Base-by-base conservation (phyloP, 2,888 invertebrate genomes). In the Timandra comae region DNA sequence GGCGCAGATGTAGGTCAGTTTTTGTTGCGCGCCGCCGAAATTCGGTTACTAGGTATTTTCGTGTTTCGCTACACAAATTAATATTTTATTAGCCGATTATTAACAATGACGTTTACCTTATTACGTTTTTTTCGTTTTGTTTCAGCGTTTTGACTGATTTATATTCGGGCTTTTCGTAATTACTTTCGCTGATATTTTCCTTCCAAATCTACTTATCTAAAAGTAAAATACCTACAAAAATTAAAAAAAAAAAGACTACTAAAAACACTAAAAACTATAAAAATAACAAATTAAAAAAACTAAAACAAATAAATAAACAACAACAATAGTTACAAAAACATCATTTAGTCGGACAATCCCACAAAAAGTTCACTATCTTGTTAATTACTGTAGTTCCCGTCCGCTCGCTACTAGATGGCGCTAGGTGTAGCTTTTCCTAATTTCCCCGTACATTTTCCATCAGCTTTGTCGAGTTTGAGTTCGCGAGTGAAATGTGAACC, bases 1-100 rank as follows among this genome's bases (percentile, higher is more conserved):
- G 82, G 82, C 76, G 79, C 74, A 60, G 56, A 84, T 80, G 76
- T 85, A 82, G 85, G 85, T 85, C 85, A 84, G 81, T 81, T 85
- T 84, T 85, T 84, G 85, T 84, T 82, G 79, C 77, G 80, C 82
- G 79, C 74, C 74, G 70, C 66, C 80, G 72, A 84, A 85, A 80
- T 84, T 85, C 84, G 85, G 84, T 85, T 82, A 85, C 70, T 84
- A 46, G 49, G 38, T 71, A 29, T 58, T 56, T 58, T 67, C 62
- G 60, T 57, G 63, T 52, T 60, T 44, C 60, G 49, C 59, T 63
- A 10, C 52, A 46, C 28, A 52, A 56, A 55, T 51, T 54, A 49
- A 57, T 56, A 46, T 50, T 52, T 43, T 50, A 57, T 49, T 49
- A 49, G 58, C 48, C 63, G 42, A 60, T 65, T 50, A 63, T 61